Conservation (phyloP, 2,888 invertebrate genomes). For the Sinohyriopsis cumingii region DNA sequence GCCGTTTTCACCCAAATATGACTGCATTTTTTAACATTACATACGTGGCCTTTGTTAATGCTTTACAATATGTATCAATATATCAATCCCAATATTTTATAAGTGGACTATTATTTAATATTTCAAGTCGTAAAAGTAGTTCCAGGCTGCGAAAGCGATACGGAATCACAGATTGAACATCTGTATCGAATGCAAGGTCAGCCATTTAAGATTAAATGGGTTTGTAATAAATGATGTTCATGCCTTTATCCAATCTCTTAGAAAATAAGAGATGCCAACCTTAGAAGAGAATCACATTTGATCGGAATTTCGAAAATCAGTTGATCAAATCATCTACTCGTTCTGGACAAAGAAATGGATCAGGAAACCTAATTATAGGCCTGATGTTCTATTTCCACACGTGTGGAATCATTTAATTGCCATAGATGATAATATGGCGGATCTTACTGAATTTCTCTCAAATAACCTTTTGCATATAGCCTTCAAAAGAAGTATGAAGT, state of each 20-base stretch:
- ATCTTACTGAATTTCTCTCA: constrained; percentile 14
- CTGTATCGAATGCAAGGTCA: too few species aligned
- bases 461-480: not conserved
- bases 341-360: not conserved
- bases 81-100: too few species aligned
- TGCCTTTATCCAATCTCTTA: constrained; percentile 21
- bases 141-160: too few species aligned
- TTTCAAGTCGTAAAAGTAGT: too few species aligned
- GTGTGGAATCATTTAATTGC: constrained; percentile 20
- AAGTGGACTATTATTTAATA: too few species aligned
- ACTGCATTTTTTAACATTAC: too few species aligned
- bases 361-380: not conserved
- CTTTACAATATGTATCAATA: too few species aligned
- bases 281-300: constrained; percentile 24
- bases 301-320: constrained; percentile 9
- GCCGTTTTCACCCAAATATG: too few species aligned
- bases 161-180: too few species aligned
- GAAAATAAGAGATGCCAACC: constrained; percentile 16
- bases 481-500: not conserved
- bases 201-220: too few species aligned
- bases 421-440: constrained; percentile 19
- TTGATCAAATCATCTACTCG: constrained; percentile 21
- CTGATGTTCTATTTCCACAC: constrained; percentile 13
- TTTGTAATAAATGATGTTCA: constrained; percentile 19
- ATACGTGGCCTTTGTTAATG: too few species aligned